Evolutionary conservation across 2,113 vertebrate species (phyloP).

Genomic region (Chlorodrepanis virens): DNA sequence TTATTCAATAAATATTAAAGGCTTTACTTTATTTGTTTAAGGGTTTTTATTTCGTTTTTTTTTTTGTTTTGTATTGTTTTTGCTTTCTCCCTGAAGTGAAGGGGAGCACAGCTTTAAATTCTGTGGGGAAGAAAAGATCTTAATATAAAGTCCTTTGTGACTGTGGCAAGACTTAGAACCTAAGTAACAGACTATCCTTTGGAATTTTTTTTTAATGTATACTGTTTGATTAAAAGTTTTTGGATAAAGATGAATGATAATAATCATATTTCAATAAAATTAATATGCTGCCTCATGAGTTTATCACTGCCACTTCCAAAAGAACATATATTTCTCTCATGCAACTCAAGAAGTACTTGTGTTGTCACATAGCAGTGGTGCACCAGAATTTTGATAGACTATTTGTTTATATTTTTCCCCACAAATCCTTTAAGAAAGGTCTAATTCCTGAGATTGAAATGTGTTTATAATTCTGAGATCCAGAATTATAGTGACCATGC

Average conservation of each 20-base stretch:
- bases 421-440: not conserved
- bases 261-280: not conserved
- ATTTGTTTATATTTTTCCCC: not conserved
- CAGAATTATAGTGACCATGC: not conserved
- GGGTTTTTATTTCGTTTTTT: fast-evolving
- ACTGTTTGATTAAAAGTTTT: not conserved
- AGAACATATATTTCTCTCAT: fast-evolving
- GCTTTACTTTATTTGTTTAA: not conserved
- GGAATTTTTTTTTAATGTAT: not conserved
- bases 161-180: not conserved
- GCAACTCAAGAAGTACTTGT: not conserved
- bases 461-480: not conserved
- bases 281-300: not conserved
- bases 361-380: not conserved
- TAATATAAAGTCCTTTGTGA: not conserved
- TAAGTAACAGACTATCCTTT: not conserved
- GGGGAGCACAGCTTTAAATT: not conserved
- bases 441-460: not conserved
- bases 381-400: not conserved
- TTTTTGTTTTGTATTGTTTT: not conserved
- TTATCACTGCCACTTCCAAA: not conserved
- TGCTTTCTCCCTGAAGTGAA: not conserved
- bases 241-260: not conserved
- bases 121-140: not conserved
- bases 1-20: not conserved